Percentiles rank a stretch among this genome's conserved stretches.
These are phyloP conservation scores for Colistium nudipinnis DNA, from an alignment of 2,113 vertebrate genomes.

Conservation along the genomic window DNA sequence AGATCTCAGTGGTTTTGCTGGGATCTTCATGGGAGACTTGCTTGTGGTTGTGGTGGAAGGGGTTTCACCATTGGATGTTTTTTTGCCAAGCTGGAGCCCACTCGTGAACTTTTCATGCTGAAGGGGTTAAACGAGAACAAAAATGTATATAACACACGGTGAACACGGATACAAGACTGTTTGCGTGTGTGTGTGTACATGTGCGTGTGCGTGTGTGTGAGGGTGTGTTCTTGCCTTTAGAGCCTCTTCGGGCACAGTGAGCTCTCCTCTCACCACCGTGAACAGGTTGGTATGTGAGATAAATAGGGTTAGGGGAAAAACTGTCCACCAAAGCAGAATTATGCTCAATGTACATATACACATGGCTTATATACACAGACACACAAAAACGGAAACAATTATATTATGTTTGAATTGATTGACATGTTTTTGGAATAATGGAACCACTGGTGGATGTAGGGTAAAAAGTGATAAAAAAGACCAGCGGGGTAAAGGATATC, in stretches of 20 bases:
- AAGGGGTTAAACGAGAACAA: background rate
- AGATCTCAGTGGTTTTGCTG: slow-evolving; percentile 83
- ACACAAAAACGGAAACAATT: background rate
- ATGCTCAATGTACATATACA: background rate
- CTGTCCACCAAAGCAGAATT: background rate
- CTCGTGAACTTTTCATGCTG: slow-evolving; percentile 99
- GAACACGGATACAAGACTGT: background rate
- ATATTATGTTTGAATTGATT: background rate
- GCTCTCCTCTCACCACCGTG: slow-evolving; percentile 94
- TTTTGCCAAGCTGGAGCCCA: slow-evolving; percentile 93
- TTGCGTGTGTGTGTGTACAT: background rate
- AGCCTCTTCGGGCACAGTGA: slow-evolving; percentile 97
- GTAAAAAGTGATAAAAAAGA: background rate
- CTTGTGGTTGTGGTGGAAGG: slow-evolving; percentile 41
- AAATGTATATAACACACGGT: background rate
- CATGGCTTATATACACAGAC: background rate
- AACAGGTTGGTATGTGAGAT: slow-evolving; percentile 97
- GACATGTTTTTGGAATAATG: background rate
- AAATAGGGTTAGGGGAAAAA: slow-evolving; percentile 81
- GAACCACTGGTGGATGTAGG: background rate
- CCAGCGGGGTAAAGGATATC: slow-evolving; percentile 91
- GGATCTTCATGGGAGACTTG: slow-evolving; percentile 70
- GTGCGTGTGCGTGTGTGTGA: slow-evolving; percentile 6
- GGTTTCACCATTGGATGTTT: slow-evolving; percentile 84
- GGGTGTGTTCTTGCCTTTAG: slow-evolving; percentile 87